A percentile compares a stretch with the other conserved stretches of the same genome.
Conservation (phyloP, 2,888 invertebrate genomes). For the Atherix ibis region DNA sequence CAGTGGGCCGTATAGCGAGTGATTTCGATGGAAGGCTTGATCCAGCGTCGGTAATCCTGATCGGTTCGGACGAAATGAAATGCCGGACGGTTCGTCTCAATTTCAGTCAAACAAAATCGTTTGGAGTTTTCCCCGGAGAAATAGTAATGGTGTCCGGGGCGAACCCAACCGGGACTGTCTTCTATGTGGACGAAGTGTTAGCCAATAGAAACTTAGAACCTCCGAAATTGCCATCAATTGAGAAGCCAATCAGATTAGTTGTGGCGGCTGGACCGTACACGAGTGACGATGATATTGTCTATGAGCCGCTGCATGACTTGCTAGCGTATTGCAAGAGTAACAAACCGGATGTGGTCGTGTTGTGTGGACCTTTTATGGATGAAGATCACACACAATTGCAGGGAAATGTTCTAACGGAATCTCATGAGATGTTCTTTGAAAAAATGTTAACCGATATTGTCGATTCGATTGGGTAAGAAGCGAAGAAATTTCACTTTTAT, state of each 20-base stretch:
- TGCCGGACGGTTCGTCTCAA: conserved; percentile 35
- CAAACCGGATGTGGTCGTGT: conserved; percentile 62
- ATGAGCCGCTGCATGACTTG: conserved; percentile 68
- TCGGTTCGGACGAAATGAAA: conserved; percentile 43
- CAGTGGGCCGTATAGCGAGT: conserved; percentile 58
- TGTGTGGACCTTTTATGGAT: conserved; percentile 78
- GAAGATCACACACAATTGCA: conserved; percentile 45
- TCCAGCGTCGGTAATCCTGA: conserved; percentile 49
- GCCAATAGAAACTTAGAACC: conserved; percentile 36
- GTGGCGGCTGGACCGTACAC: conserved; percentile 77
- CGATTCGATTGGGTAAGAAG: conserved; percentile 42
- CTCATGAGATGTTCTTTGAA: conserved; percentile 60
- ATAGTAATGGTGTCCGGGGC: conserved; percentile 53
- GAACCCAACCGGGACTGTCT: conserved; percentile 51
- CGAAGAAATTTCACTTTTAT: conserved; percentile 9
- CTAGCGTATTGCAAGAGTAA: conserved; percentile 47
- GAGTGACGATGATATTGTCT: conserved; percentile 54
- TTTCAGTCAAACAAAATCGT: conserved; percentile 34
- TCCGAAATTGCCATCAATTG: conserved; percentile 31
- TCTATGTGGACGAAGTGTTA: conserved; percentile 50
- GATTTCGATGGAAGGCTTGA: conserved; percentile 60
- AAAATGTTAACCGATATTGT: conserved; percentile 49
- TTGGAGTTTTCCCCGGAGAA: conserved; percentile 30
- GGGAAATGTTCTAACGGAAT: conserved; percentile 44
- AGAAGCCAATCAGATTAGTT: conserved; percentile 47